Evolutionary conservation across 2,797 vertebrate species (phyloP).

Genomic region (Falco biarmicus): DNA sequence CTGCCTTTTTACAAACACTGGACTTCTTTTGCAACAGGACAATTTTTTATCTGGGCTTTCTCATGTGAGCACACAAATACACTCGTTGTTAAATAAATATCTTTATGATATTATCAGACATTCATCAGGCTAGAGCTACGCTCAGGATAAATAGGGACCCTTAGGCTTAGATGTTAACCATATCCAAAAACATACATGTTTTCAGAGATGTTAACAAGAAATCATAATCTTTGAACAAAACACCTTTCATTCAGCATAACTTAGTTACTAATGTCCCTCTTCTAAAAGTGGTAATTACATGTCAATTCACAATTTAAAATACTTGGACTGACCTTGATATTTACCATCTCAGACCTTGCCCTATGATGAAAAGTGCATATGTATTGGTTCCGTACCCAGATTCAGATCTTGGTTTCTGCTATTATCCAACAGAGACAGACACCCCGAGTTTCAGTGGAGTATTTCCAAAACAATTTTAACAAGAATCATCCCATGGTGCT

Average conservation of each 20-base stretch:
- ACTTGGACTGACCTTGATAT: background rate
- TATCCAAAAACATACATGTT: background rate
- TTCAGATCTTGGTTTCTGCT: background rate
- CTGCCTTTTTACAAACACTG: constrained; percentile 5
- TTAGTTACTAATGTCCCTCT: background rate
- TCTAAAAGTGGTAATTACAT: background rate
- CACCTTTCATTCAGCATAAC: accelerated
- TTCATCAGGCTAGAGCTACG: background rate
- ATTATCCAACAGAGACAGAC: background rate
- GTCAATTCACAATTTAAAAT: background rate
- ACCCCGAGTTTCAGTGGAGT: background rate
- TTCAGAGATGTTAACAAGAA: background rate
- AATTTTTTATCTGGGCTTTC: background rate
- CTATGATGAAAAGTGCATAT: accelerated
- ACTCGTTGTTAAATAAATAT: background rate
- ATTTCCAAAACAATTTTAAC: background rate
- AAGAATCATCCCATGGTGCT: background rate
- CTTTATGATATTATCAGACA: background rate
- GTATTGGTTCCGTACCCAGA: background rate
- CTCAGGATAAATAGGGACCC: background rate
- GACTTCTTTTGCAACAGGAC: background rate
- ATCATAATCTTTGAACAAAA: background rate
- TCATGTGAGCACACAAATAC: background rate
- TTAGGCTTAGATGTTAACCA: background rate
- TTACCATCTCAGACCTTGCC: background rate